phyloP scores from a whole-genome alignment of 1,140 invertebrate species.

The Conus ventricosus region DNA sequence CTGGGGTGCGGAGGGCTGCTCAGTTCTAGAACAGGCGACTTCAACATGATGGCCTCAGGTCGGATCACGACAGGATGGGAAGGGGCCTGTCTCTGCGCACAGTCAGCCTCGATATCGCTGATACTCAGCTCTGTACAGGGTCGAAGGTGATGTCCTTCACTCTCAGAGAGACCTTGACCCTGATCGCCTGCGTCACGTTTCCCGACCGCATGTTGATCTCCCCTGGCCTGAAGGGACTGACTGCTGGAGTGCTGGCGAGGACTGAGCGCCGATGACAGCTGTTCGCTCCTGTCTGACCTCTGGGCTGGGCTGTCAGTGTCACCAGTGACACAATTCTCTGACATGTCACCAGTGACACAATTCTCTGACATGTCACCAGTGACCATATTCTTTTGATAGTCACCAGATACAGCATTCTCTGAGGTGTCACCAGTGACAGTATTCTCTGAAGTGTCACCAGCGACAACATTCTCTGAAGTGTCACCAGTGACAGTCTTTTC shows the following conservation, averaged over 20 bases:
- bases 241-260: neutral
- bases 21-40: neutral
- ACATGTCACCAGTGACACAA: no score
- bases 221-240: neutral
- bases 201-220: neutral
- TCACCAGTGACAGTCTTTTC: no score
- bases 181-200: neutral
- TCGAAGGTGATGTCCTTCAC: neutral
- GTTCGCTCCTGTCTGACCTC: neutral
- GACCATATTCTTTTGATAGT: no score
- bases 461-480: no score
- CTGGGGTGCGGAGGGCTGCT: neutral
- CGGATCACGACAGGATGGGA: neutral
- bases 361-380: no score
- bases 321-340: no score
- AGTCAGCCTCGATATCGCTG: conserved; percentile 33
- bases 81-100: neutral
- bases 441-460: no score
- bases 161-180: neutral
- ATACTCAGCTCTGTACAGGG: conserved; percentile 6
- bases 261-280: neutral
- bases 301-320: neutral
- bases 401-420: no score
- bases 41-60: neutral
- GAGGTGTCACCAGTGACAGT: no score